These are phyloP conservation scores for Acyrthosiphon pisum DNA, from an alignment of 1,140 invertebrate species.

Conservation along the genomic window DNA sequence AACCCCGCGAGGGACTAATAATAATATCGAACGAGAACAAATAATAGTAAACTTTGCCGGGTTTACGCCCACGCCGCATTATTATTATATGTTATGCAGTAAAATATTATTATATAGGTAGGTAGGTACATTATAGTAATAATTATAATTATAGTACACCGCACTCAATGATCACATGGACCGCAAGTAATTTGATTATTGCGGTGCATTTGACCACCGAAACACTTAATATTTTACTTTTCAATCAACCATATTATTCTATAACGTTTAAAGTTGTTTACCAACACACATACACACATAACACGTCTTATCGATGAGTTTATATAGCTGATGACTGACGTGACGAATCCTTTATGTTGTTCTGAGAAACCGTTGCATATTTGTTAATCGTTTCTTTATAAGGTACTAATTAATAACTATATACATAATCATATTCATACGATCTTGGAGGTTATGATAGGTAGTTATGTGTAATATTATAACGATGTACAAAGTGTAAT, in stretches of 20 bases:
- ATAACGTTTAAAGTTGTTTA: too few species aligned
- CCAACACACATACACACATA: too few species aligned
- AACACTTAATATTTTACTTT: neutral
- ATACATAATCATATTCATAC: too few species aligned
- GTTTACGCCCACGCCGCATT: neutral
- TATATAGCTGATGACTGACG: too few species aligned
- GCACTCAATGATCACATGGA: neutral
- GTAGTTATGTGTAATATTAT: neutral
- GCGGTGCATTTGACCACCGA: neutral
- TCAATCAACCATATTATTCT: neutral
- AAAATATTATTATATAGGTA: neutral
- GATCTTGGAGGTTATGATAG: too few species aligned
- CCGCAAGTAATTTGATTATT: neutral
- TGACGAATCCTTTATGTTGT: too few species aligned
- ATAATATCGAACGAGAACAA: neutral
- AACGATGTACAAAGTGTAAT: neutral
- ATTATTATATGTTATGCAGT: neutral
- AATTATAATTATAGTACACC: neutral
- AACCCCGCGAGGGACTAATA: conserved; percentile 5
- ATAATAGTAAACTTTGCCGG: neutral
- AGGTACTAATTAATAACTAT: too few species aligned
- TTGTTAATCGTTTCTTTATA: too few species aligned
- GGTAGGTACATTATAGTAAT: neutral
- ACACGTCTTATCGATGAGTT: neutral
- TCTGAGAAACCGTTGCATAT: too few species aligned